Evolutionary conservation across 2,113 vertebrate species (phyloP), one percentile per base, ranked within the genome.

Genomic region (Lethenteron reissneri): DNA sequence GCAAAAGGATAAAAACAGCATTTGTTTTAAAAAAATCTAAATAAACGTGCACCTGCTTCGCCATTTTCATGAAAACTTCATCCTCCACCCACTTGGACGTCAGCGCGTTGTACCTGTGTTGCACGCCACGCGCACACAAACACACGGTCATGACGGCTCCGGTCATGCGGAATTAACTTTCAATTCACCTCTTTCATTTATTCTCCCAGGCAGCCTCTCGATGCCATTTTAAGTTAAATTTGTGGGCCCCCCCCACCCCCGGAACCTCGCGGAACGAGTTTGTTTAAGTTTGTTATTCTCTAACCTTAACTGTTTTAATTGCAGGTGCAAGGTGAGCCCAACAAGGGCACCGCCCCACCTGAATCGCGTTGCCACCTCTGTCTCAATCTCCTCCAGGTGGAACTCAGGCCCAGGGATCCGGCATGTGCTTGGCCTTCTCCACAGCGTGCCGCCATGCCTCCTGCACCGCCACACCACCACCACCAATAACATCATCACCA

Each of bases 331-430:
- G 41, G 41, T 41, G 41, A 41, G 41, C 41, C 41, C 41, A 41
- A 41, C 41, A 41, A 41, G 41, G 41, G 41, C 41, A 68, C 11
- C n/a, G 64, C 9, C 64, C n/a, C 64, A 99, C 94, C 94, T 95
- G 84, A 92, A 90, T 70, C 94, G 85, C 13, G 78, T 80, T 70
- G 90, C 94, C 0, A 79, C 75, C 3, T 99, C 92, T 0, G 84
- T 89, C 76, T 84, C 78, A 8, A 88, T 76, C 1, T 96, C 85
- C 77, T 99, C 94, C 69, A 99, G 81, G 57, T 99, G 94, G 74
- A 99, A 99, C 76, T 95, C 83, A n/a, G 0, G 91, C 92, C 94
- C 94, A 99, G 1, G 94, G 92, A 78, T 99, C 94, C 1, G 94
- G 92, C 89, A 92, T 92, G 70, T 87, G 83, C 76, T 84, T 92